Evolutionary conservation across 2,888 invertebrate genomes (phyloP).

Genomic region (Meliscaeva auricollis): DNA sequence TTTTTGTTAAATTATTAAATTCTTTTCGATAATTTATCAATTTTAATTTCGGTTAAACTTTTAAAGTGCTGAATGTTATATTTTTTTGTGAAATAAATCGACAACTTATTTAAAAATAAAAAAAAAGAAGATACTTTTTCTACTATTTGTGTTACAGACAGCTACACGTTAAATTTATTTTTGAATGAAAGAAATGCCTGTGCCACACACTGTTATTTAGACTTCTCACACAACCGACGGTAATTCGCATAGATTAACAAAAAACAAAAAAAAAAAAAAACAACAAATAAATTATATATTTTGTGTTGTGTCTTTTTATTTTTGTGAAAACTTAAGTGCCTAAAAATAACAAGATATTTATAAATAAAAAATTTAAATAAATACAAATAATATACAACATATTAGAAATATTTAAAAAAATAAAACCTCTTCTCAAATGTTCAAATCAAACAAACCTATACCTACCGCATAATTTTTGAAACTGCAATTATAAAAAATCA

Average conservation of each 20-base stretch:
- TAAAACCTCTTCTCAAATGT: constrained; percentile 56
- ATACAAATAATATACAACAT: too few species aligned
- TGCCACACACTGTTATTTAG: constrained; percentile 42
- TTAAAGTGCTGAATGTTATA: constrained; percentile 27
- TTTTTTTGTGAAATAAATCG: not conserved
- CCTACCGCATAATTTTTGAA: constrained; percentile 31
- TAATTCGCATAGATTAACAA: constrained; percentile 45
- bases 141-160: constrained; percentile 44
- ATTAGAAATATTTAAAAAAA: constrained; percentile 9
- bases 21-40: constrained; percentile 62
- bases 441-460: constrained; percentile 49
- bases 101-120: constrained; percentile 8
- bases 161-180: constrained; percentile 31
- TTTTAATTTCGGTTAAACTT: constrained; percentile 30
- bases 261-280: not conserved
- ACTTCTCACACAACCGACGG: constrained; percentile 43
- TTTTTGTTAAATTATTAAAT: not conserved
- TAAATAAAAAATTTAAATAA: constrained; percentile 31
- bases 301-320: constrained; percentile 60
- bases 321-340: constrained; percentile 69
- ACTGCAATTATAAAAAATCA: constrained; percentile 17
- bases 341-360: constrained; percentile 65
- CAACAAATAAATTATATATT: constrained; percentile 32
- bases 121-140: constrained; percentile 57
- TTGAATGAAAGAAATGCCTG: constrained; percentile 32